Base-by-base conservation (phyloP, 2,797 vertebrate species). In the Malurus leucopterus region DNA sequence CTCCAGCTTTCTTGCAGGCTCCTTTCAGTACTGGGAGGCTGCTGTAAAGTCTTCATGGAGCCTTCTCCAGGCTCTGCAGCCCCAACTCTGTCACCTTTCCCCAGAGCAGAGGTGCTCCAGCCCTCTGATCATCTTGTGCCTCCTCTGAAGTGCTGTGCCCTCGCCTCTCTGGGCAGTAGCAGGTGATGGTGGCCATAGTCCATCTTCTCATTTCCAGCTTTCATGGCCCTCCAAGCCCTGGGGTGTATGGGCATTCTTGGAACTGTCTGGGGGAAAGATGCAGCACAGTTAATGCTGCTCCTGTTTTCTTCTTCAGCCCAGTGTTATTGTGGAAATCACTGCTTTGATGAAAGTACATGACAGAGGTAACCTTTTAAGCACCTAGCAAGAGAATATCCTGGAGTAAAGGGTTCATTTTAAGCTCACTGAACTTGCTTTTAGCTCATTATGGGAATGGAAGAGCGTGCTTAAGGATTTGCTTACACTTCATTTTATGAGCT, bases 391-490 rank as follows among this genome's bases (percentile, higher is more conserved):
- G 59, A 90, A 70, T 84, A 84, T 77, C 38, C 38, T 78, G 59
- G 40, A 50, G 40, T 75, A 69, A 74, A 74, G 73, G 14, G 23
- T 72, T 89, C 9, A 21, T 91, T 88, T 43, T 34, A 68, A 86
- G 49, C 63, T 75, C n/a, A 13, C 63, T 80, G 70, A 77, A 77
- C 54, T 89, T 81, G 79, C 14, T 34, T 83, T 89, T 72, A 75
- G 69, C 59, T 53, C 30, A 27, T 86, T 81, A 63, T 50, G 43
- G 80, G 76, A 72, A 67, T 76, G 41, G 58, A 87, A 78, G 88
- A 85, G 49, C 9, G 44, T 58, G 43, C 57, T 90, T 38, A 74
- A 93, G 90, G 79, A 92, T 87, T 92, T 92, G 67, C 73, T 92
- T 93, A 72, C 7, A 2, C 50, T 77, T 89, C 5, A 5, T 55